phyloP scores from a whole-genome alignment of 2,888 invertebrate genomes.

The Leptinotarsa haldemani region DNA sequence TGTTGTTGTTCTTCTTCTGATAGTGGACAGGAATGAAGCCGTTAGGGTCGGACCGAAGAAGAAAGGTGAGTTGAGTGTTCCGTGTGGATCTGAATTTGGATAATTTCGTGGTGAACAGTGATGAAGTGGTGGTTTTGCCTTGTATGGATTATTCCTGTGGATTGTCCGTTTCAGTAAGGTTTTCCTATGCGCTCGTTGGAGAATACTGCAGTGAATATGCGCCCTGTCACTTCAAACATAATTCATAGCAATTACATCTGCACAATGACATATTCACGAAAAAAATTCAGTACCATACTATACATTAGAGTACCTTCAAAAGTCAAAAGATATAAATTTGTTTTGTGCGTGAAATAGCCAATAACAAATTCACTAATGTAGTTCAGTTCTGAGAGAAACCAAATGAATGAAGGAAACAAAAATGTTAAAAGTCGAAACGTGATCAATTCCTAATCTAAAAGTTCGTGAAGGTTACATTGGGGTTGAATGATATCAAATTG shows the following conservation, averaged over 20 bases:
- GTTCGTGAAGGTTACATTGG: no score
- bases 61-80: constrained; percentile 38
- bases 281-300: no score
- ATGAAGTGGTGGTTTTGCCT: constrained; percentile 14
- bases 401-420: no score
- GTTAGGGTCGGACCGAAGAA: constrained; percentile 37
- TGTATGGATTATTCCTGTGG: constrained; percentile 16
- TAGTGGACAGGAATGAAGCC: constrained; percentile 29
- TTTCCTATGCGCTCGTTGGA: background rate
- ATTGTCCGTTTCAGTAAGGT: background rate
- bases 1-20: constrained; percentile 32
- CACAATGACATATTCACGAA: no score
- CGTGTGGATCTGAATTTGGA: constrained; percentile 9
- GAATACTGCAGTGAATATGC: background rate
- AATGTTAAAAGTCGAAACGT: no score
- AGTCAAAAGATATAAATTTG: no score
- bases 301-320: no score
- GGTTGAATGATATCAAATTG: no score
- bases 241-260: background rate
- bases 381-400: no score
- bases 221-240: background rate
- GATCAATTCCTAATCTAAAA: no score
- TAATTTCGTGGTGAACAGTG: constrained; percentile 21
- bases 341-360: no score
- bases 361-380: no score